phyloP scores from a whole-genome alignment of 2,797 vertebrate genomes.

The Hypotaenidia okinawae region DNA sequence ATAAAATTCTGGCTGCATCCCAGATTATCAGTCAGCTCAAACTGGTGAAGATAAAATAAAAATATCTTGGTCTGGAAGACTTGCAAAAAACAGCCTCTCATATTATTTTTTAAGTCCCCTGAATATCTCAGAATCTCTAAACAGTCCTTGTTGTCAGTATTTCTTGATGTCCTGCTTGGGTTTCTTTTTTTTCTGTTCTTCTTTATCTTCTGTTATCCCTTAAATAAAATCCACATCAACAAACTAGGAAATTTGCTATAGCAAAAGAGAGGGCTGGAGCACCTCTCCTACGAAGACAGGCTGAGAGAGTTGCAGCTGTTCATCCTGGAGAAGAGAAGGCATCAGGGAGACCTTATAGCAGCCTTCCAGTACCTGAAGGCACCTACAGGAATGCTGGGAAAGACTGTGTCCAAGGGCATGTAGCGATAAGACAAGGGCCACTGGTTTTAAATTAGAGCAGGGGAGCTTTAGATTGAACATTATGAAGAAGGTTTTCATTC shows the following conservation, averaged over 20 bases:
- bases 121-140: neutral
- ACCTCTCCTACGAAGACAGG: too few relatives aligned
- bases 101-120: neutral
- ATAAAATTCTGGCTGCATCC: conserved; percentile 45
- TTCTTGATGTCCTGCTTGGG: neutral
- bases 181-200: neutral
- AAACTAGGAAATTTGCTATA: neutral
- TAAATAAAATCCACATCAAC: neutral
- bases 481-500: too few relatives aligned
- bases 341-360: too few relatives aligned
- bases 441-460: too few relatives aligned
- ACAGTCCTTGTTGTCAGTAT: neutral
- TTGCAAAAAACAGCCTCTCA: neutral
- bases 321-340: too few relatives aligned
- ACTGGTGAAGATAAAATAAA: conserved; percentile 39
- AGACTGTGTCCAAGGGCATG: too few relatives aligned
- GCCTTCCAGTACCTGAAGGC: too few relatives aligned
- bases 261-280: too few relatives aligned
- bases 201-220: neutral
- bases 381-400: too few relatives aligned
- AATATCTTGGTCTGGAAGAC: neutral
- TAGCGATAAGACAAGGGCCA: too few relatives aligned
- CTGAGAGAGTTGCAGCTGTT: too few relatives aligned
- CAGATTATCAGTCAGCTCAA: conserved; percentile 34
- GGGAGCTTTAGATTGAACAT: too few relatives aligned